Evolutionary conservation across 2,113 vertebrate genomes (phyloP), one percentile per base, ranked within the genome.

Genomic region (Pseudolaguvia tuberculata): DNA sequence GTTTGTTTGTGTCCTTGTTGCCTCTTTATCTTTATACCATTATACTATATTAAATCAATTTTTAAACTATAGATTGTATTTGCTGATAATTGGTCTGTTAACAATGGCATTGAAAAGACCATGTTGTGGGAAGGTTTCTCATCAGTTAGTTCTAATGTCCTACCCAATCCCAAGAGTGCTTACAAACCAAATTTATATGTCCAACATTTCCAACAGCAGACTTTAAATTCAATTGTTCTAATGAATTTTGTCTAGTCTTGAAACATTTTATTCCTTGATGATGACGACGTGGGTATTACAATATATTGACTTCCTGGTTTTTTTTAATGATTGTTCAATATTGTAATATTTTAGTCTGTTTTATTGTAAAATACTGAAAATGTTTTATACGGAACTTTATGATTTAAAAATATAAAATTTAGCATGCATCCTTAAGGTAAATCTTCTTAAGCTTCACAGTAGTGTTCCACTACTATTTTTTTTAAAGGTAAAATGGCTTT

Each of bases 191-290:
- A 87, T 90, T 86, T 42, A 87, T 80, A 83, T 35, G 31, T 35
- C 53, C 81, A 83, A 35, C 6, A 6, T 35, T 35, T 68, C 87
- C 86, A 87, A 5, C n/a, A 82, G 84, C 86, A 86, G 84, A 85
- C 76, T 79, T 82, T 83, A 72, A 88, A 91, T 91, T 90, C 86
- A 85, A 90, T 91, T 67, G 89, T 83, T 82, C 85, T 86, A 81
- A 89, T 91, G 89, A 89, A 87, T 83, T 84, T 88, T 88, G 88
- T 88, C 85, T 86, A 83, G 80, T 86, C 73, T 81, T 84, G 82
- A 84, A 75, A 81, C 85, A 58, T 58, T 86, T 84, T 75, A 75
- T n/a, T n/a, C n/a, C n/a, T n/a, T n/a, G 87, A 86, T 88, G 83
- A 79, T 81, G 75, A 87, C 90, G 88, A 86, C 78, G 79, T 80